A percentile compares a stretch with the other conserved stretches of the same genome.
Evolutionary conservation across 2,113 vertebrate species (phyloP).

Genomic region (Mobula hypostoma): DNA sequence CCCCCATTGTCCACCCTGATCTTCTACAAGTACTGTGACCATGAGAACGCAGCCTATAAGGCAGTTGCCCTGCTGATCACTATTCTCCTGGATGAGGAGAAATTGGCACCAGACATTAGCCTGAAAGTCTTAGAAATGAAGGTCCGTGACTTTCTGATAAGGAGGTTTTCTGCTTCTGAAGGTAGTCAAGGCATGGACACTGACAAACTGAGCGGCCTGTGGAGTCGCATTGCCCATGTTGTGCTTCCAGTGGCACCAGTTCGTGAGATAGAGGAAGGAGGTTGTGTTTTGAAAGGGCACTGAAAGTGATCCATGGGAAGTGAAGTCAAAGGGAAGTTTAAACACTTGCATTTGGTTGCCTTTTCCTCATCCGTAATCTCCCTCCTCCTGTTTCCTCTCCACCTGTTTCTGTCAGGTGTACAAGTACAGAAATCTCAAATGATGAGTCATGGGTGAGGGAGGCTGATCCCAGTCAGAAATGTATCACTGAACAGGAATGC

Average conservation of each 20-base stretch:
- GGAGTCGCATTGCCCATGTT: constrained; percentile 71
- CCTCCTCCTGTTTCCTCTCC: neutral
- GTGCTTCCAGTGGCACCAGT: constrained; percentile 59
- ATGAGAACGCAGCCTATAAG: constrained; percentile 83
- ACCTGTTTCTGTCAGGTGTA: neutral
- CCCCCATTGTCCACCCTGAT: constrained; percentile 83
- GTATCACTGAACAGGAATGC: too few species aligned
- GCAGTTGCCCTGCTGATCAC: constrained; percentile 77
- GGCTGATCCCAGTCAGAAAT: neutral
- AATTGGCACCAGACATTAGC: constrained; percentile 49
- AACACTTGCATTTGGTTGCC: neutral
- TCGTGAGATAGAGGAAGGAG: constrained; percentile 49
- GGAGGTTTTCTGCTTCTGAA: constrained; percentile 49
- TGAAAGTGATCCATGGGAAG: neutral
- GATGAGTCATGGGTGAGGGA: neutral
- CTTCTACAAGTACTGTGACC: constrained; percentile 95
- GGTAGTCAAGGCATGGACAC: constrained; percentile 56
- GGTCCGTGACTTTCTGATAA: constrained; percentile 75
- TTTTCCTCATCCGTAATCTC: too few species aligned
- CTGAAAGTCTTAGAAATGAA: constrained; percentile 71
- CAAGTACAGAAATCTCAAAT: neutral
- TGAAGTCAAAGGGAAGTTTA: neutral
- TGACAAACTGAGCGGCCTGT: constrained; percentile 65
- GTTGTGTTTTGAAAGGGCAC: constrained; percentile 43
- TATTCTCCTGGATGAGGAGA: constrained; percentile 67